These are phyloP conservation scores for Tigriopus californicus DNA, from an alignment of 2,888 invertebrate genomes.

Conservation along the genomic window DNA sequence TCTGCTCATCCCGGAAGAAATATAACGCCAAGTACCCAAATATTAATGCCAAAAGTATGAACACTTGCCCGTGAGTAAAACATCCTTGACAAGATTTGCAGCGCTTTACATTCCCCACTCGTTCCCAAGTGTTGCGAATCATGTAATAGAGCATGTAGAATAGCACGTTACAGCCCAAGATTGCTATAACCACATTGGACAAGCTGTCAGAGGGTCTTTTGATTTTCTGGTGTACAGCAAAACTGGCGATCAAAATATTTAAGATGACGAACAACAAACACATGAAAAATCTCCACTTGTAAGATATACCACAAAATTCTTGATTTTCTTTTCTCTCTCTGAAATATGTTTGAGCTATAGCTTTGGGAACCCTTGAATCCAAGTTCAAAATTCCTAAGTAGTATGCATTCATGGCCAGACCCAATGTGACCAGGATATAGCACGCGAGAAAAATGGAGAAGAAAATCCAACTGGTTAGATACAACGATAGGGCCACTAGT, in stretches of 20 bases:
- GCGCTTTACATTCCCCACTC: no score
- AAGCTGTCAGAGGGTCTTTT: background rate
- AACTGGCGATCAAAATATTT: background rate
- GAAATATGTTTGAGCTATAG: background rate
- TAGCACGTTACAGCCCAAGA: background rate
- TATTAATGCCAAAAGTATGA: background rate
- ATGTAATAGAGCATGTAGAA: slow-evolving; percentile 6
- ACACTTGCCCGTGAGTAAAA: background rate
- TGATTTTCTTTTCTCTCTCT: no score
- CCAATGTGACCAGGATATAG: background rate
- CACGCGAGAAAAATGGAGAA: background rate
- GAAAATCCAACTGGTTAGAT: background rate
- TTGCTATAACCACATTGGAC: background rate
- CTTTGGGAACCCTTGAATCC: background rate
- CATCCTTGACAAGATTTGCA: no score
- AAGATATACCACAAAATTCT: no score
- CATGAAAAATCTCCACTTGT: background rate
- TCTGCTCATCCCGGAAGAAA: background rate
- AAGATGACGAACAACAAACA: background rate
- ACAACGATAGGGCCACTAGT: background rate
- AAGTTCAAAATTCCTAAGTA: background rate
- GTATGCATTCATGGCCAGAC: slow-evolving; percentile 2
- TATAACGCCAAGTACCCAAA: no score
- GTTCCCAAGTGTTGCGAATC: background rate
- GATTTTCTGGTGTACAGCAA: background rate